Base-by-base conservation (phyloP, 2,113 vertebrate genomes). In the Strix aluco region DNA sequence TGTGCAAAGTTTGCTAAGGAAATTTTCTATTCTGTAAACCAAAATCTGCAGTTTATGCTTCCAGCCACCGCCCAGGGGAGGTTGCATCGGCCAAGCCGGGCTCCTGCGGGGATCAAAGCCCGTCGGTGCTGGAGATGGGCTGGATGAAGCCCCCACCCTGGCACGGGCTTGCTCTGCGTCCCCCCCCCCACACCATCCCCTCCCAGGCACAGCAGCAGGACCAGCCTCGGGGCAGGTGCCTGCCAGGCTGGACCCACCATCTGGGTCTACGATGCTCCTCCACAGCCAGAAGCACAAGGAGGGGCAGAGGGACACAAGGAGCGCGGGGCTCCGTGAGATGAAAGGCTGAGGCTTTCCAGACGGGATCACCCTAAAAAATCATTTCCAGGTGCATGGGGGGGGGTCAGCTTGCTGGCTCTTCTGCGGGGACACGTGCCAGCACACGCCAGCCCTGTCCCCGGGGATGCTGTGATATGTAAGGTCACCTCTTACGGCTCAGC, bases 1-100 rank as follows among this genome's bases (percentile, higher is more conserved):
- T 97, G 97, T 98, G 97, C 97, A 97, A 97, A 97, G 89, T 88
- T 92, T 96, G 97, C 97, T 91, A 96, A 95, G 85, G 81, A 96
- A 91, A 85, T 94, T 92, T 92, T 97, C 93, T 89, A 89, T 58
- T 79, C 92, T 96, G 97, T 95, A 95, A 95, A 96, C 94, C 78
- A 72, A 94, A 89, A 92, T 81, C 66, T 95, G 93, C 93, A 88
- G 90, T 84, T 93, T 67, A 73, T 91, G 86, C 90, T 94, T 92
- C 87, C 93, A 92, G 91, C 85, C 57, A 66, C 61, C 2, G 0
- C 51, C 78, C 71, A 0, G 1, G 77, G 70, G 27, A 51, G 69
- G 62, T 61, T 10, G 12, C 5, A 0, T 88, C 0, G 1, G 23
- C 40, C 52, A 47, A 47, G 59, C 30, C 30, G 1, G 9, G 70